Percentiles rank a stretch among this genome's conserved stretches.
Conservation (phyloP, 2,888 invertebrate genomes). For the Poecilus cupreus region DNA sequence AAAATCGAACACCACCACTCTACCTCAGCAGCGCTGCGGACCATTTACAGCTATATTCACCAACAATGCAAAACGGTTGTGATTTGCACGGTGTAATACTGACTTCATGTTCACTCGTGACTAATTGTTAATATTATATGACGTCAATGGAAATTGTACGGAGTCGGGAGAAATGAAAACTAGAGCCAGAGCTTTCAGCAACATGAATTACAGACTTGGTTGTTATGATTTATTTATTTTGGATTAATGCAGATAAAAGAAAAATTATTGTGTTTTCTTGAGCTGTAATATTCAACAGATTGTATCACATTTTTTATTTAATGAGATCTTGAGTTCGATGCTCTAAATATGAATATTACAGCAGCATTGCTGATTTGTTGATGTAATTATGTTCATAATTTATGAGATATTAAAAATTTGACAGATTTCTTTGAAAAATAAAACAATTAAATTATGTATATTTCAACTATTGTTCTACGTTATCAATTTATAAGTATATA, state of each 20-base stretch:
- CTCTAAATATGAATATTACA: neutral
- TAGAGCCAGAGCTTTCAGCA: neutral
- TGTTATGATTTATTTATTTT: neutral
- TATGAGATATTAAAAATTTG: no score
- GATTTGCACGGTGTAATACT: slow-evolving; percentile 1
- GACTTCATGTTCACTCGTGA: neutral
- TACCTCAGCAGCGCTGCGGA: neutral
- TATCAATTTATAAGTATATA: no score
- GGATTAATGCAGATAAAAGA: neutral
- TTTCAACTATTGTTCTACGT: no score
- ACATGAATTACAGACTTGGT: neutral
- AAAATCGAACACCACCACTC: slow-evolving; percentile 1
- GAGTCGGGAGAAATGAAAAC: neutral
- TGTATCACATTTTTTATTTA: neutral
- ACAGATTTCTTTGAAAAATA: no score
- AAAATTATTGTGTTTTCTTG: neutral
- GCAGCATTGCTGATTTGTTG: no score
- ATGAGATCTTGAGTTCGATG: neutral
- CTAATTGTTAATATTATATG: neutral
- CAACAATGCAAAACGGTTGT: neutral
- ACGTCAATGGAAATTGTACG: slow-evolving; percentile 6
- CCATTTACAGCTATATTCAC: neutral
- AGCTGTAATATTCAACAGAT: neutral
- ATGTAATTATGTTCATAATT: no score
- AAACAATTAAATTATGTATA: no score